phyloP scores from a whole-genome alignment of 2,797 vertebrate genomes.

The Rallus crepitans region DNA sequence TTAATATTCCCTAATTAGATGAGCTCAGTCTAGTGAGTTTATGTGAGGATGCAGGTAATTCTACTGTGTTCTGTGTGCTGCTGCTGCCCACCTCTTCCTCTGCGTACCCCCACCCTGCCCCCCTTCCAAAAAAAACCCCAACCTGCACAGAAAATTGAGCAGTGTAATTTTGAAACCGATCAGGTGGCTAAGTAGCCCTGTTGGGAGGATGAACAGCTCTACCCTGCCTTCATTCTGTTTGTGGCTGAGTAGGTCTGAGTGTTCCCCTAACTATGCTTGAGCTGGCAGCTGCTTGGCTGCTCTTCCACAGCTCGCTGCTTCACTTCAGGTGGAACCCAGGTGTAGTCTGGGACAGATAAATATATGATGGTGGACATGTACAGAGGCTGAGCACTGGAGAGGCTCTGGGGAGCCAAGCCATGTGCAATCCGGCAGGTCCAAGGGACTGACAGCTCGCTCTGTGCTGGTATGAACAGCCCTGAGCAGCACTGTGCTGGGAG shows the following conservation, averaged over 20 bases:
- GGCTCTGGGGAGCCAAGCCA: not conserved
- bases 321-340: not conserved
- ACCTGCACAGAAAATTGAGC: not conserved
- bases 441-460: not conserved
- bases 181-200: not conserved
- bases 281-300: not conserved
- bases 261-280: accelerated
- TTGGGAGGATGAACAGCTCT: not conserved
- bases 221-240: not conserved
- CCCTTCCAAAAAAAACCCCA: not conserved
- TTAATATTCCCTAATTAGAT: not conserved
- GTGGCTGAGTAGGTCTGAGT: not conserved
- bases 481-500: not conserved
- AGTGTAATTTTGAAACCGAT: not conserved
- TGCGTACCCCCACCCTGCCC: not conserved
- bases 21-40: not conserved
- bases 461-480: not conserved
- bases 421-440: not conserved
- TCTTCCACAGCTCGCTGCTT: not conserved
- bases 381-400: not conserved
- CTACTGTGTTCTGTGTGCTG: not conserved
- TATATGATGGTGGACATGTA: accelerated
- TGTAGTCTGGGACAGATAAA: not conserved
- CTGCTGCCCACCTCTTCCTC: no score
- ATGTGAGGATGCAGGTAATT: not conserved